Evolutionary conservation across 92 coral and sea anemone genomes (phyloP).

Genomic region (Porites divaricata): DNA sequence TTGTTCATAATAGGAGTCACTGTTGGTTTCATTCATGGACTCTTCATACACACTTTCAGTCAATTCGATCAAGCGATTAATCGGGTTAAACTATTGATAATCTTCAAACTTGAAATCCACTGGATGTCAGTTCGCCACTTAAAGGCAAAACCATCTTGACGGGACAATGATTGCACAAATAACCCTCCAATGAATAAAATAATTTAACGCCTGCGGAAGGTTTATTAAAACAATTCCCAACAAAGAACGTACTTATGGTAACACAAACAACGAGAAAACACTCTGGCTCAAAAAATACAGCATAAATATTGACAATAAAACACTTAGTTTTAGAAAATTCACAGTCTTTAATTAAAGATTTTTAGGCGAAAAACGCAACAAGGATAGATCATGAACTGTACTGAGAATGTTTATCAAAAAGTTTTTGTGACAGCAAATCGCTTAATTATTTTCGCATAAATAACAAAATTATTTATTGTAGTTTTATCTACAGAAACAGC

Average conservation of each 20-base stretch:
- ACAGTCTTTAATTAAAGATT: neutral
- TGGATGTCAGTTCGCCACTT: neutral
- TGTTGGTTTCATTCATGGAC: neutral
- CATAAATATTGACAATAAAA: neutral
- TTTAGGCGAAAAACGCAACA: too few relatives aligned
- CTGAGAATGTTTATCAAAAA: too few relatives aligned
- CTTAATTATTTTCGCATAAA: too few relatives aligned
- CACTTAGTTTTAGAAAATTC: neutral
- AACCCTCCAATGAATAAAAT: neutral
- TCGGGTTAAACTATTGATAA: neutral
- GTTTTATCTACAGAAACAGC: too few relatives aligned
- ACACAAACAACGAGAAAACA: constrained; percentile 7
- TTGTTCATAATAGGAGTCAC: neutral
- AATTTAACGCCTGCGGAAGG: neutral
- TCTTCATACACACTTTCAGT: neutral
- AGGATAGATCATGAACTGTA: too few relatives aligned
- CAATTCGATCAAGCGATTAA: neutral
- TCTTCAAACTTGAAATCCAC: neutral
- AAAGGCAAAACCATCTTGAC: neutral
- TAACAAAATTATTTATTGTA: too few relatives aligned
- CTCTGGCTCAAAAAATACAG: neutral
- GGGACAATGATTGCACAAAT: neutral
- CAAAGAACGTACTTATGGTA: constrained; percentile 10
- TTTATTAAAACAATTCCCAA: neutral
- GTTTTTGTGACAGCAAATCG: too few relatives aligned